A percentile compares a stretch with the other conserved stretches of the same genome.
Evolutionary conservation across 2,888 invertebrate genomes (phyloP).

Genomic region (Digitonthophagus gazella): DNA sequence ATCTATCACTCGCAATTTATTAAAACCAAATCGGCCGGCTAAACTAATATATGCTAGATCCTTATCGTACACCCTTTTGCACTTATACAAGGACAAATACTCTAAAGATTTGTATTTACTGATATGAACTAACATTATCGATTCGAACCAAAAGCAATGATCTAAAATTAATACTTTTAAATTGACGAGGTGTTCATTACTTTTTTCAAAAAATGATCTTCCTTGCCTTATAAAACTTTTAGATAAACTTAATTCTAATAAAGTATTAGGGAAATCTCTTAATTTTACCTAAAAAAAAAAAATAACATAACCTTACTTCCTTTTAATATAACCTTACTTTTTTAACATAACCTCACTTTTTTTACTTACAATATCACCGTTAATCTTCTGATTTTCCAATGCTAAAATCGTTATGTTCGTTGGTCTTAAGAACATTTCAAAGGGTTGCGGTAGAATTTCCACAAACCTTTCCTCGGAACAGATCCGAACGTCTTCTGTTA

Average conservation of each 20-base stretch:
- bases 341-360: neutral
- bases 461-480: slow-evolving; percentile 25
- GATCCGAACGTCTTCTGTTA: slow-evolving; percentile 33
- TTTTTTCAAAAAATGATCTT: slow-evolving; percentile 41
- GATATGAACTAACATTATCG: slow-evolving; percentile 69
- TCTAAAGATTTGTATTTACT: slow-evolving; percentile 66
- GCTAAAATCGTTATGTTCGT: slow-evolving; percentile 43
- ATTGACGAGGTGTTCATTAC: slow-evolving; percentile 26
- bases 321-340: neutral
- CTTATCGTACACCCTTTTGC: slow-evolving; percentile 64
- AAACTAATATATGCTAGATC: slow-evolving; percentile 69
- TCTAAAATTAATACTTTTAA: slow-evolving; percentile 60
- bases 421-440: slow-evolving; percentile 21
- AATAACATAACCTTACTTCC: slow-evolving; percentile 12
- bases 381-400: slow-evolving; percentile 44
- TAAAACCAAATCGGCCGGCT: slow-evolving; percentile 70
- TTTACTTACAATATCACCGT: slow-evolving; percentile 37
- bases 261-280: slow-evolving; percentile 61
- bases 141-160: slow-evolving; percentile 71
- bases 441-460: slow-evolving; percentile 23
- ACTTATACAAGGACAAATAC: slow-evolving; percentile 64
- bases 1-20: slow-evolving; percentile 51
- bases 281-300: slow-evolving; percentile 58
- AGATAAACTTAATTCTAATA: slow-evolving; percentile 61
- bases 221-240: slow-evolving; percentile 46